Percentiles rank a stretch among this genome's conserved stretches.
These are phyloP conservation scores for Fissipunctia ypsillon DNA, from an alignment of 2,888 invertebrate species.

Conservation along the genomic window DNA sequence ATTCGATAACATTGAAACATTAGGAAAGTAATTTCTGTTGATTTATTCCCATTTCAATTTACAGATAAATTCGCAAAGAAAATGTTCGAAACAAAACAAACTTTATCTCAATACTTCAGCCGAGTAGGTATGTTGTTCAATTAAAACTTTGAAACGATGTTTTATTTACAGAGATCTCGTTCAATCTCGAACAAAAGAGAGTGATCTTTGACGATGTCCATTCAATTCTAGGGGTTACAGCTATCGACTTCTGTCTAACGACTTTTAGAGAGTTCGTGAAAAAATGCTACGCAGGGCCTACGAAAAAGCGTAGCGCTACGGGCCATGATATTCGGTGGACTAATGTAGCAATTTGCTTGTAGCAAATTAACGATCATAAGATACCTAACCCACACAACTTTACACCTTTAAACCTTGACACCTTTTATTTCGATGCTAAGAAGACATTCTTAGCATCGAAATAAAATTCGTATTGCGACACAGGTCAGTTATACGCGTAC, in stretches of 20 bases:
- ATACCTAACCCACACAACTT: too few relatives aligned
- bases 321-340: constrained; percentile 60
- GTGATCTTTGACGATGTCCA: constrained; percentile 49
- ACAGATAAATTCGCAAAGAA: constrained; percentile 41
- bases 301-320: constrained; percentile 70
- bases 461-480: constrained; percentile 5
- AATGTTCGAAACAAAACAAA: constrained; percentile 42
- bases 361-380: constrained; percentile 63
- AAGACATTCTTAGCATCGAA: too few relatives aligned
- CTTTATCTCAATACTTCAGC: constrained; percentile 40
- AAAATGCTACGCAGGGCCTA: constrained; percentile 64
- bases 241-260: constrained; percentile 42
- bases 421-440: too few relatives aligned
- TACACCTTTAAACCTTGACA: too few relatives aligned
- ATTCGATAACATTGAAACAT: constrained; percentile 32
- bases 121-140: constrained; percentile 56
- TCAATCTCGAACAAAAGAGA: constrained; percentile 34
- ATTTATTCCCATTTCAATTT: constrained; percentile 41
- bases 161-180: constrained; percentile 48
- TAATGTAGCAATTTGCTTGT: constrained; percentile 63
- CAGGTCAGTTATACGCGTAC: constrained; percentile 32
- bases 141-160: constrained; percentile 59
- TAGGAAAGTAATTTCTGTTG: constrained; percentile 33
- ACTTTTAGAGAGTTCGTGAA: constrained; percentile 55
- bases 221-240: constrained; percentile 35